Evolutionary conservation across 1,140 invertebrate species (phyloP).

Genomic region (Drosophila equinoxialis): DNA sequence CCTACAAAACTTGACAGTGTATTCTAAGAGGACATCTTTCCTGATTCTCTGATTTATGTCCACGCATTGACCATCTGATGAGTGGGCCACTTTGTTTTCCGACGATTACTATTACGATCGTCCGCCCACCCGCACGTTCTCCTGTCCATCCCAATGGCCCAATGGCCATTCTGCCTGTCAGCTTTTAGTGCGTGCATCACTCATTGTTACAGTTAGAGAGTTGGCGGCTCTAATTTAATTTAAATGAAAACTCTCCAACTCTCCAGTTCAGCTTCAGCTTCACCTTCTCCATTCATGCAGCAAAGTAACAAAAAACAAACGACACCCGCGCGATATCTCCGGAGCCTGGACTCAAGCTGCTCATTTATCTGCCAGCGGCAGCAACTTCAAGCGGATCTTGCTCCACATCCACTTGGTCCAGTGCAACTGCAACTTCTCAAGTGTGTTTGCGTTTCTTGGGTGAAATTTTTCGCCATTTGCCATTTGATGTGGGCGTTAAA

Average conservation of each 20-base stretch:
- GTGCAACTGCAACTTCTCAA: conserved; percentile 49
- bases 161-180: conserved; percentile 38
- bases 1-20: conserved; percentile 23
- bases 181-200: conserved; percentile 77
- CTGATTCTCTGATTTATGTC: conserved; percentile 58
- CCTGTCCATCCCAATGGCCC: not conserved
- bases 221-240: conserved; percentile 78
- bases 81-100: conserved; percentile 36
- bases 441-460: conserved; percentile 49
- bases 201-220: conserved; percentile 81
- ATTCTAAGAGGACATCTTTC: conserved; percentile 53
- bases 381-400: conserved; percentile 52
- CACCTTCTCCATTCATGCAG: not conserved
- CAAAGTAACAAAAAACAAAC: too few species aligned
- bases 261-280: not conserved
- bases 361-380: conserved; percentile 66
- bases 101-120: not conserved
- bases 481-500: conserved; percentile 57
- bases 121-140: not conserved
- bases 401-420: conserved; percentile 47
- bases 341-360: conserved; percentile 30
- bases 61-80: conserved; percentile 47
- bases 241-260: conserved; percentile 63
- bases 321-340: conserved; percentile 52
- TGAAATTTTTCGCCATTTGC: conserved; percentile 62